A percentile compares a stretch with the other conserved stretches of the same genome.
Conservation (phyloP, 2,888 invertebrate species). For the Agrochola litura region DNA sequence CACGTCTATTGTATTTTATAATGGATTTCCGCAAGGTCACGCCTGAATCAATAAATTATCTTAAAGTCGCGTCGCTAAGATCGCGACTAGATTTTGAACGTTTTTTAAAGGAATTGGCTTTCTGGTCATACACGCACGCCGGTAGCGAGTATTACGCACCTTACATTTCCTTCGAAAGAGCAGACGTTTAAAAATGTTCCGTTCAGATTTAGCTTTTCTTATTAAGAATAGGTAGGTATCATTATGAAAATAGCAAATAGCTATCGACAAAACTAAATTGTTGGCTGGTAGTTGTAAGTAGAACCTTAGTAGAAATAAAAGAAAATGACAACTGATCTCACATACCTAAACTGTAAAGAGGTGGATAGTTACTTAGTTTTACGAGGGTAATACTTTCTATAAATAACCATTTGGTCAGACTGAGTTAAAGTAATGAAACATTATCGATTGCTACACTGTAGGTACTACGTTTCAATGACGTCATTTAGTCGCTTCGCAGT, state of each 20-base stretch:
- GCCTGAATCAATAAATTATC: too few relatives aligned
- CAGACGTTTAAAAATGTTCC: too few relatives aligned
- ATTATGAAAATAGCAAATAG: neutral
- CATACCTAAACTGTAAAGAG: neutral
- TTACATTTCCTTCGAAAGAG: too few relatives aligned
- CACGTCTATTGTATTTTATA: too few relatives aligned
- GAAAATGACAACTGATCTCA: neutral
- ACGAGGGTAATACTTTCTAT: slow-evolving; percentile 24
- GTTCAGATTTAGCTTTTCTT: neutral
- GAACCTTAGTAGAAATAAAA: neutral
- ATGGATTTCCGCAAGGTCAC: too few relatives aligned
- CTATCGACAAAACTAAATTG: neutral
- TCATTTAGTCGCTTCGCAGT: slow-evolving; percentile 25
- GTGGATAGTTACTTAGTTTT: slow-evolving; percentile 6
- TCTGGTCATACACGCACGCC: too few relatives aligned
- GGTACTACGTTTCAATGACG: slow-evolving; percentile 44
- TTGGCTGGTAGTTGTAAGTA: neutral
- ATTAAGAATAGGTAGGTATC: too few relatives aligned
- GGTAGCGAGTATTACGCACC: too few relatives aligned
- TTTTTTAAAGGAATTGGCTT: too few relatives aligned
- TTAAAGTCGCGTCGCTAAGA: too few relatives aligned
- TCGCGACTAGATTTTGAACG: too few relatives aligned
- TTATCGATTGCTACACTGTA: slow-evolving; percentile 51
- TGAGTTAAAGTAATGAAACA: slow-evolving; percentile 56
- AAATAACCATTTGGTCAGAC: slow-evolving; percentile 43